Evolutionary conservation across 2,113 vertebrate genomes (phyloP).

Genomic region (Aramus guarauna): DNA sequence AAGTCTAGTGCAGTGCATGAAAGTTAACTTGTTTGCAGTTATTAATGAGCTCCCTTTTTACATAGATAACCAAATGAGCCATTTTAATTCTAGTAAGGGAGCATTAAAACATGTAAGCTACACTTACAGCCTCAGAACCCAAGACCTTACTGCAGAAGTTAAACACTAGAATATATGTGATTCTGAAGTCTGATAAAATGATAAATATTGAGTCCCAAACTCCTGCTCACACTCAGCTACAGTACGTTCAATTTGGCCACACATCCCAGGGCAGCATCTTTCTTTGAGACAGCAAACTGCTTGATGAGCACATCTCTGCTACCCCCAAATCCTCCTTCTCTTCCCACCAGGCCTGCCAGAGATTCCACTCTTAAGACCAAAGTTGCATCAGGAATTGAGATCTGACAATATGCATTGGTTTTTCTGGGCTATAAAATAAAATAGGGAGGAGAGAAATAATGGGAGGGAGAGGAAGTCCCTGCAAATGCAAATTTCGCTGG

Average conservation of each 20-base stretch:
- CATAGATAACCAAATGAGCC: background rate
- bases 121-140: background rate
- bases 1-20: background rate
- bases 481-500: background rate
- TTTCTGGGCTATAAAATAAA: background rate
- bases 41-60: background rate
- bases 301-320: background rate
- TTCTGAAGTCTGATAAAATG: background rate
- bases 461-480: background rate
- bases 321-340: background rate
- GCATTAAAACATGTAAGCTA: background rate
- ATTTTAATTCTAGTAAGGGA: background rate
- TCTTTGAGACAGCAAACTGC: background rate
- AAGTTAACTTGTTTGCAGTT: background rate
- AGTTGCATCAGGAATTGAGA: background rate
- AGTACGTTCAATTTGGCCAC: accelerated
- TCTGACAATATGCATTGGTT: background rate
- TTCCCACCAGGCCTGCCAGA: background rate
- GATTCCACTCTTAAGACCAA: background rate
- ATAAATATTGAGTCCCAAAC: background rate
- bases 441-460: background rate
- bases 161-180: background rate
- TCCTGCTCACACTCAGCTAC: background rate
- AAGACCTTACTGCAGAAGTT: background rate
- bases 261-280: background rate